A percentile compares a stretch with the other conserved stretches of the same genome.
These are phyloP conservation scores for Chloropsis hardwickii DNA, from an alignment of 2,113 vertebrate species.

Conservation along the genomic window DNA sequence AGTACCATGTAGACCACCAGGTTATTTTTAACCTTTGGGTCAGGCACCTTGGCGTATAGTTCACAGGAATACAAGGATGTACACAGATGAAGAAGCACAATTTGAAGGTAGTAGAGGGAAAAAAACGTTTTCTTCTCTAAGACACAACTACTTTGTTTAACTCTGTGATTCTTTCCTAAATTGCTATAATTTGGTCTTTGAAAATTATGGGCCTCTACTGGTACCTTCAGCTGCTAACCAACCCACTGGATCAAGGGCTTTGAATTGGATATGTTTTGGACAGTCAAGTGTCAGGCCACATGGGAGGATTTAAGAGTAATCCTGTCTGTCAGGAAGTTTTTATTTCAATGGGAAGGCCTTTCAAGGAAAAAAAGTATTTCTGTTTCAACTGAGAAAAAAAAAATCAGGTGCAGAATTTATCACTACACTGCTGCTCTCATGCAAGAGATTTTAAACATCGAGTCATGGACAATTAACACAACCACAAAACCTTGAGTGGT, in stretches of 20 bases:
- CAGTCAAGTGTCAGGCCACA: slow-evolving; percentile 13
- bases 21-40: neutral
- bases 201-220: slow-evolving; percentile 10
- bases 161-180: slow-evolving; percentile 25
- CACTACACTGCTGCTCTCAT: neutral
- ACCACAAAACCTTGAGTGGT: neutral
- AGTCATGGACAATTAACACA: neutral
- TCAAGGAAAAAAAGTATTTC: neutral
- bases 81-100: neutral
- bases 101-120: neutral
- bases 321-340: neutral
- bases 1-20: neutral
- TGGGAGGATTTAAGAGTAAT: slow-evolving; percentile 10
- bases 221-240: slow-evolving; percentile 55
- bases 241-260: slow-evolving; percentile 27
- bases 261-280: slow-evolving; percentile 47
- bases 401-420: neutral
- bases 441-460: neutral
- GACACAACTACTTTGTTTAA: neutral
- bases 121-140: neutral
- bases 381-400: neutral
- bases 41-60: neutral
- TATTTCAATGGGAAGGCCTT: slow-evolving; percentile 12
- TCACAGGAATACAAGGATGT: neutral
- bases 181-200: neutral